Evolutionary conservation across 2,888 invertebrate species (phyloP).

Genomic region (Formica aserva): DNA sequence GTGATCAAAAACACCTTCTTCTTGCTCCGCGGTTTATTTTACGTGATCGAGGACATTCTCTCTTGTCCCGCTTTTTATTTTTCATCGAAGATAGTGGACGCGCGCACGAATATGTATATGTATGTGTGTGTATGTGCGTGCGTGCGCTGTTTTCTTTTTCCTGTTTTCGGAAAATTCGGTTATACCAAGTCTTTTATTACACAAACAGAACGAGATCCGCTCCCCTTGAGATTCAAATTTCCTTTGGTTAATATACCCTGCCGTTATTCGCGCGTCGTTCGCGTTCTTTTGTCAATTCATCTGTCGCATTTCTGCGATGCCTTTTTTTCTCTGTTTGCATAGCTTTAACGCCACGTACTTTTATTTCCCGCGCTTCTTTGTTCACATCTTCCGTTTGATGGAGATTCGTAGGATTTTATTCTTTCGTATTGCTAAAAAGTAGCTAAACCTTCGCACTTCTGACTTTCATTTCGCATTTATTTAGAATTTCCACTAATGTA

Average conservation of each 20-base stretch:
- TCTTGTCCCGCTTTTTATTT: slow-evolving; percentile 20
- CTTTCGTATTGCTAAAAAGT: slow-evolving; percentile 1
- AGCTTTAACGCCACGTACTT: slow-evolving; percentile 15
- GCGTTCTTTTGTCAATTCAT: not conserved
- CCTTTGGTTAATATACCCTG: slow-evolving; percentile 4
- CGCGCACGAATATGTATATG: too few species aligned
- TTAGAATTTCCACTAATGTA: not conserved
- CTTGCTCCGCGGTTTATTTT: slow-evolving; percentile 1
- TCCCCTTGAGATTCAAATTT: slow-evolving; percentile 18
- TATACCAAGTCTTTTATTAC: slow-evolving; percentile 32
- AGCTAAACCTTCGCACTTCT: not conserved
- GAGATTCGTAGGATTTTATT: slow-evolving; percentile 10
- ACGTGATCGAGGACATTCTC: slow-evolving; percentile 26
- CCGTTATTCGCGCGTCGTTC: not conserved
- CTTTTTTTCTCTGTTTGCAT: not conserved
- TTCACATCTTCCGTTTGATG: not conserved
- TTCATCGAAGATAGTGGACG: slow-evolving; percentile 2
- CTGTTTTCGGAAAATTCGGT: not conserved
- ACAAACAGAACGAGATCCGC: not conserved
- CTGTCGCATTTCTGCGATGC: not conserved
- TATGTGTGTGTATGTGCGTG: not conserved
- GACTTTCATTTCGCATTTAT: not conserved
- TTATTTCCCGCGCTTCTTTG: slow-evolving; percentile 5
- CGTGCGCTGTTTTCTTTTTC: not conserved
- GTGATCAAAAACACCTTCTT: slow-evolving; percentile 22